Base-by-base conservation (phyloP, 2,888 invertebrate genomes). In the Drosophila merina region DNA sequence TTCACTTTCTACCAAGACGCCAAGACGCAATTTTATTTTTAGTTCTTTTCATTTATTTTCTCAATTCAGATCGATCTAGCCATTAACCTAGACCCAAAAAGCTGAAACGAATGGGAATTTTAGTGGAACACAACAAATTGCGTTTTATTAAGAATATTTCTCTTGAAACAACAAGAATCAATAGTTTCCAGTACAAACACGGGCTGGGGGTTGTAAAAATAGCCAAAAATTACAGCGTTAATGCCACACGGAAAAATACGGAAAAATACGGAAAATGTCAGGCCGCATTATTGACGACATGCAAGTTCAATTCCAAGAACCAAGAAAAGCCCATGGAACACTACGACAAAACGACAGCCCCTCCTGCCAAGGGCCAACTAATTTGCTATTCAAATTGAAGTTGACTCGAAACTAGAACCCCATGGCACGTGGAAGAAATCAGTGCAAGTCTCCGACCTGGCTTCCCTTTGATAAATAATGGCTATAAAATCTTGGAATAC, bases 381-480 rank as follows among this genome's bases (percentile, higher is more conserved):
- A 84, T 86, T 82, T 86, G 64, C 68, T 76, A 86, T 82, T 85
- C 78, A 86, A 82, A 86, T 82, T 80, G 62, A 68, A 74, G 81
- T 76, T 70, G 72, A 66, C 55, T 76, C 52, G 48, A 59, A 54
- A 66, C 63, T 56, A 26, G 36, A 48, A 44, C 42, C 28, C 38
- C 26, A 10, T 38, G 56, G 66, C 78, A 78, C 78, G 75, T 75
- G 76, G 59, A 47, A 38, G 12, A 31, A 33, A 26, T 14, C 47
- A 52, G 50, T 63, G 64, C 62, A 66, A 48, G 60, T 54, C 40
- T 40, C 44, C 42, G 45, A 25, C 50, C 51, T 45, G 63, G 64
- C 63, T 62, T 42, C 28, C 31, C 48, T 45, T n/a, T 10, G n/a
- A 60, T 26, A 42, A 59, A 44, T 45, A 44, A 44, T 63, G 14